phyloP scores from a whole-genome alignment of 2,113 vertebrate species.

The Platanista minor region DNA sequence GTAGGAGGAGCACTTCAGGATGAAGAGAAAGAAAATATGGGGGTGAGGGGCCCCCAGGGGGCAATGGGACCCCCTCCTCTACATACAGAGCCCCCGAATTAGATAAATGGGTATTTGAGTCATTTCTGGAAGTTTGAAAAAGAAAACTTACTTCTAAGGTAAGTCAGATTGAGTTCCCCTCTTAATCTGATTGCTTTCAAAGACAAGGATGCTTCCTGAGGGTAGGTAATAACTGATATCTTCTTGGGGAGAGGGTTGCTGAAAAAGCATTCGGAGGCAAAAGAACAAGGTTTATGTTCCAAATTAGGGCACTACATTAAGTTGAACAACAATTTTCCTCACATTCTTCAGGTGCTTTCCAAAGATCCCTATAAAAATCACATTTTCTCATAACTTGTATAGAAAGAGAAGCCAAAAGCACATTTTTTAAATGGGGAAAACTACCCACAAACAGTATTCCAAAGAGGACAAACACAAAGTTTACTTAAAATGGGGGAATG shows the following conservation, averaged over 20 bases:
- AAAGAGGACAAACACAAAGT: not conserved
- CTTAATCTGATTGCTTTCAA: not conserved
- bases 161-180: not conserved
- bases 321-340: not conserved
- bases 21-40: not conserved
- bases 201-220: not conserved
- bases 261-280: slow-evolving; percentile 4
- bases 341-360: slow-evolving; percentile 4
- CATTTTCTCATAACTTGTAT: not conserved
- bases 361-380: not conserved
- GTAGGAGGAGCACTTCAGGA: not conserved
- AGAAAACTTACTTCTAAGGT: not conserved
- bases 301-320: not conserved
- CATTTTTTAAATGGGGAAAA: not conserved
- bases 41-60: not conserved
- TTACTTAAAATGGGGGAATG: not conserved
- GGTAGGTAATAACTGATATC: slow-evolving; percentile 1
- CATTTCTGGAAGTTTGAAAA: slow-evolving; percentile 38
- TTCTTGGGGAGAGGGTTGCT: slow-evolving; percentile 23
- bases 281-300: not conserved
- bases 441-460: not conserved
- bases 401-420: not conserved
- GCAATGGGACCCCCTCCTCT: not conserved
- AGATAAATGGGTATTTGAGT: not conserved
- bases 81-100: not conserved